These are phyloP conservation scores for Apantesis nais DNA, from an alignment of 2,888 invertebrate species.

Conservation along the genomic window DNA sequence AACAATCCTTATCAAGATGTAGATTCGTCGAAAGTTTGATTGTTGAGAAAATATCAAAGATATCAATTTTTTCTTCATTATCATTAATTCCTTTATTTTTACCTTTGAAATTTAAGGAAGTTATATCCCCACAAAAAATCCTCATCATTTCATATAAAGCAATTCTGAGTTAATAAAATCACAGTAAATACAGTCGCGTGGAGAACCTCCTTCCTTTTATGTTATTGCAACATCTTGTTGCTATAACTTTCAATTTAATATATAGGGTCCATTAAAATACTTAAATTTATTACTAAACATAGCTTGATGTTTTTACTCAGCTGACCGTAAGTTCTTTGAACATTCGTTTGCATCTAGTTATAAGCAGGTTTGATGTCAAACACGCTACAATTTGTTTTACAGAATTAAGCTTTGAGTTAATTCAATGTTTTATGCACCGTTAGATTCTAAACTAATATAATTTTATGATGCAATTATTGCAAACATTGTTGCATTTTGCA, in stretches of 20 bases:
- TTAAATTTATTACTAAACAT: not conserved
- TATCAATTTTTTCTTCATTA: no score
- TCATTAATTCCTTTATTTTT: no score
- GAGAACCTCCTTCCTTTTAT: no score
- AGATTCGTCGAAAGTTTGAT: no score
- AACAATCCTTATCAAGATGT: no score
- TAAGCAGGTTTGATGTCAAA: constrained; percentile 2
- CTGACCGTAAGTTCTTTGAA: not conserved
- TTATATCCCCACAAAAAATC: no score
- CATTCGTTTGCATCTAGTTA: not conserved
- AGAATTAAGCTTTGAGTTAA: constrained; percentile 5
- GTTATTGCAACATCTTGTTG: not conserved
- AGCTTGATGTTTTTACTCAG: not conserved
- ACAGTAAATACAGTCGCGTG: no score
- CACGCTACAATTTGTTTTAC: constrained; percentile 8
- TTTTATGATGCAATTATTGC: not conserved
- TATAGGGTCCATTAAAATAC: not conserved
- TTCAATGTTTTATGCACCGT: not conserved
- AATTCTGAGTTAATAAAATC: no score
- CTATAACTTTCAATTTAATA: not conserved
- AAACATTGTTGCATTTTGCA: not conserved
- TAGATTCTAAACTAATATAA: not conserved
- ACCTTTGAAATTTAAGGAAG: no score
- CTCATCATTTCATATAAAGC: no score
- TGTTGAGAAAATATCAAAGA: no score